Conservation (phyloP, 2,888 invertebrate genomes). For the Drosophila longiperda region DNA sequence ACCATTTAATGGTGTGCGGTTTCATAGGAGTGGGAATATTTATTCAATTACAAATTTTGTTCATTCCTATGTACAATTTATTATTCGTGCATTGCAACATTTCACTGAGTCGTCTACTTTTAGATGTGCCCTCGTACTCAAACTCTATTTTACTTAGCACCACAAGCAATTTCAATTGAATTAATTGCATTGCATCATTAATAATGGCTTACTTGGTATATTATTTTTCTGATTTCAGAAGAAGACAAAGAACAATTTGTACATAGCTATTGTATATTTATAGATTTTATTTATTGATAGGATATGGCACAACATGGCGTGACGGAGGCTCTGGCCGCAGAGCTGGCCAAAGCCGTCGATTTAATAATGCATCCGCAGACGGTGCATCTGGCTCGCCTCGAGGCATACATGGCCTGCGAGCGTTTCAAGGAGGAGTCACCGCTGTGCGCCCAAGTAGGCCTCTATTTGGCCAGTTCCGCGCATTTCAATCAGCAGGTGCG, state of each 20-base stretch:
- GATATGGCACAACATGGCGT: slow-evolving; percentile 81
- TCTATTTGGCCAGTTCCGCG: slow-evolving; percentile 90
- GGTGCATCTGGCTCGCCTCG: slow-evolving; percentile 90
- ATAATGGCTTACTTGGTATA: background rate
- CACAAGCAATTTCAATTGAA: slow-evolving; percentile 18
- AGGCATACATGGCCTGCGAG: slow-evolving; percentile 94
- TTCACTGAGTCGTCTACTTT: background rate
- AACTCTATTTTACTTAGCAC: background rate
- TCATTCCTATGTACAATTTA: background rate
- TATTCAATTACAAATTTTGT: background rate
- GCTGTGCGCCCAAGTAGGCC: slow-evolving; percentile 93
- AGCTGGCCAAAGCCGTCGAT: slow-evolving; percentile 92
- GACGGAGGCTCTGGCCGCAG: slow-evolving; percentile 87
- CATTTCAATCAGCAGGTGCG: slow-evolving; percentile 92
- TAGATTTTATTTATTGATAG: background rate
- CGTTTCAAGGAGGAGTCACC: slow-evolving; percentile 89
- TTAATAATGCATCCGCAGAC: slow-evolving; percentile 92
- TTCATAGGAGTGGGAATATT: background rate
- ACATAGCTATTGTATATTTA: background rate
- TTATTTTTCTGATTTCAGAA: background rate
- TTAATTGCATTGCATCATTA: slow-evolving; percentile 33
- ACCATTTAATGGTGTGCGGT: too few relatives aligned
- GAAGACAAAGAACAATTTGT: background rate
- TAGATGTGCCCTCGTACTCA: background rate
- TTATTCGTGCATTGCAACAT: background rate